Percentiles rank a stretch among this genome's conserved stretches.
These are phyloP conservation scores for Drosophila biarmipes DNA, from an alignment of 1,140 invertebrate genomes.

Conservation along the genomic window DNA sequence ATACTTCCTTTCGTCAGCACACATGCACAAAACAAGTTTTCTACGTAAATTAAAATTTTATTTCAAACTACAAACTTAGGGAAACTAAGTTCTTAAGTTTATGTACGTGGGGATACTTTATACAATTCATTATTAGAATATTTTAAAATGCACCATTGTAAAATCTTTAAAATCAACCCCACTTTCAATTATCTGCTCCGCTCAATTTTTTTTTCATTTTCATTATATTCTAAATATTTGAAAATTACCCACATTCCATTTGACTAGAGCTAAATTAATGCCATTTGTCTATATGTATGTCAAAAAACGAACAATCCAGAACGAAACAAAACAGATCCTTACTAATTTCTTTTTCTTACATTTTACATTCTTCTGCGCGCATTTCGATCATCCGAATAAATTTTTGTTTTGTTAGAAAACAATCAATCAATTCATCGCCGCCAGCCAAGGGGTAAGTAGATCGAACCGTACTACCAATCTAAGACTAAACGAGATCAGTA, in stretches of 20 bases:
- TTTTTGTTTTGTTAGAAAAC: conserved; percentile 80
- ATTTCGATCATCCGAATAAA: conserved; percentile 72
- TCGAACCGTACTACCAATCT: conserved; percentile 36
- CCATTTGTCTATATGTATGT: conserved; percentile 14
- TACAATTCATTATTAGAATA: background rate
- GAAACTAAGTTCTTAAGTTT: no score
- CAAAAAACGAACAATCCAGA: conserved; percentile 18
- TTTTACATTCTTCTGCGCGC: conserved; percentile 71
- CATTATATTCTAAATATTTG: background rate
- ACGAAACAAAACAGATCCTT: conserved; percentile 47
- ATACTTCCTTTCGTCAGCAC: background rate
- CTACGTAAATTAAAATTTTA: background rate
- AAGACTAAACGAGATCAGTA: conserved; percentile 24
- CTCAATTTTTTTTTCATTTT: background rate
- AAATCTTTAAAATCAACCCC: background rate
- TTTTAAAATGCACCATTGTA: background rate
- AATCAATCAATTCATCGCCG: conserved; percentile 80
- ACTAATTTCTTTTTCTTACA: conserved; percentile 82
- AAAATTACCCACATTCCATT: conserved; percentile 9
- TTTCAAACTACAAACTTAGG: no score
- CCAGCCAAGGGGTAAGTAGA: conserved; percentile 73
- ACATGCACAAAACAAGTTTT: background rate
- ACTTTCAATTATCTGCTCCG: background rate
- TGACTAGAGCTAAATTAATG: conserved; percentile 12
- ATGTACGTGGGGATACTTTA: no score